Conservation (phyloP, 1,140 invertebrate species). For the Camponotus pennsylvanicus region DNA sequence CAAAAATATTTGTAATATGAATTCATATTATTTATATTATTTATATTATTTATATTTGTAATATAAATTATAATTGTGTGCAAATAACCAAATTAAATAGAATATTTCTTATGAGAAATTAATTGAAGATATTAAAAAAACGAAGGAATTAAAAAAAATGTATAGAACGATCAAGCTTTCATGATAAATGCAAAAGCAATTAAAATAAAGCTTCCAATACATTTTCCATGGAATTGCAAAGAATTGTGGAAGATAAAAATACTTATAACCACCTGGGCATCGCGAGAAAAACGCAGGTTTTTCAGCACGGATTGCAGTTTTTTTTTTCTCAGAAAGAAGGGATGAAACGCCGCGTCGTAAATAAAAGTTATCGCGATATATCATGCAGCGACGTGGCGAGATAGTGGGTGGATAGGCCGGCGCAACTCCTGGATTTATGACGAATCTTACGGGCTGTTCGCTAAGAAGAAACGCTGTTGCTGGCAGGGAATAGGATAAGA, state of each 20-base stretch:
- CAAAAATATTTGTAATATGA: no score
- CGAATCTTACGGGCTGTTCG: constrained; percentile 51
- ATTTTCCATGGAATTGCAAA: not conserved
- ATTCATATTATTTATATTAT: no score
- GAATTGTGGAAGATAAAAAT: not conserved
- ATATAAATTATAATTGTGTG: not conserved
- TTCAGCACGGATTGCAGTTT: constrained; percentile 10
- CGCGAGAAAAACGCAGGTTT: constrained; percentile 8
- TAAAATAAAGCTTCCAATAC: constrained; percentile 12
- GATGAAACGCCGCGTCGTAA: constrained; percentile 38
- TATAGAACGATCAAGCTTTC: not conserved
- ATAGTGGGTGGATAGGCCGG: constrained; percentile 21
- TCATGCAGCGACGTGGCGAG: constrained; percentile 11
- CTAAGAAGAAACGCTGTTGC: constrained; percentile 45
- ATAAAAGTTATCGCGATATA: constrained; percentile 66
- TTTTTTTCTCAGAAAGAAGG: not conserved
- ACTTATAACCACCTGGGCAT: not conserved
- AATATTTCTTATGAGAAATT: constrained; percentile 7
- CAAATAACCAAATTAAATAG: not conserved
- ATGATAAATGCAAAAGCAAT: not conserved
- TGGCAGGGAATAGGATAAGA: not conserved
- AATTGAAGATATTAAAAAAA: not conserved
- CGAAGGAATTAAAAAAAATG: not conserved
- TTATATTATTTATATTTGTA: no score
- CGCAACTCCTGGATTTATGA: constrained; percentile 65